These are phyloP conservation scores for Sitobion miscanthi DNA, from an alignment of 1,140 invertebrate genomes.

Conservation along the genomic window DNA sequence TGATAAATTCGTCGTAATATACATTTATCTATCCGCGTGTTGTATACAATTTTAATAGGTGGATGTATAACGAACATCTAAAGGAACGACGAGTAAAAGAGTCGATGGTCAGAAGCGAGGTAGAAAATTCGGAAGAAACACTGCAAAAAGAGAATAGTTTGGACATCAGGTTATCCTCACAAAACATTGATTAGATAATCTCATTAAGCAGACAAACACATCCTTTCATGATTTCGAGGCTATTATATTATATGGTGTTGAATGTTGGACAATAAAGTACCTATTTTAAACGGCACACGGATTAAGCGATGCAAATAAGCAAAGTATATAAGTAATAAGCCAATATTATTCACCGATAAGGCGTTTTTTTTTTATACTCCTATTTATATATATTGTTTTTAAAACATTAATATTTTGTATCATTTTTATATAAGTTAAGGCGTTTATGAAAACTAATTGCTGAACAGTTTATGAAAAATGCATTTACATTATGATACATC, in stretches of 20 bases:
- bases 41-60: not conserved
- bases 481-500: not conserved
- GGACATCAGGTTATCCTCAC: not conserved
- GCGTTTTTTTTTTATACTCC: not conserved
- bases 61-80: slow-evolving; percentile 19
- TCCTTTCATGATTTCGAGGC: not conserved
- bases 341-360: not conserved
- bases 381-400: not conserved
- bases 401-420: not conserved
- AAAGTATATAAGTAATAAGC: not conserved
- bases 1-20: not conserved
- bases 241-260: not conserved
- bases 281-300: not conserved
- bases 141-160: not conserved
- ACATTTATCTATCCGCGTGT: not conserved
- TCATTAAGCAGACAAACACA: not conserved
- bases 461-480: not conserved
- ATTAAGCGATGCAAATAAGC: not conserved
- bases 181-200: not conserved
- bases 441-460: not conserved
- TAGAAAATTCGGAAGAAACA: not conserved
- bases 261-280: not conserved
- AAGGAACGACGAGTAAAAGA: not conserved
- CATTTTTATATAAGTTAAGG: not conserved
- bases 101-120: no score